phyloP scores from a whole-genome alignment of 2,888 invertebrate species.

The Auanema freiburgensis region DNA sequence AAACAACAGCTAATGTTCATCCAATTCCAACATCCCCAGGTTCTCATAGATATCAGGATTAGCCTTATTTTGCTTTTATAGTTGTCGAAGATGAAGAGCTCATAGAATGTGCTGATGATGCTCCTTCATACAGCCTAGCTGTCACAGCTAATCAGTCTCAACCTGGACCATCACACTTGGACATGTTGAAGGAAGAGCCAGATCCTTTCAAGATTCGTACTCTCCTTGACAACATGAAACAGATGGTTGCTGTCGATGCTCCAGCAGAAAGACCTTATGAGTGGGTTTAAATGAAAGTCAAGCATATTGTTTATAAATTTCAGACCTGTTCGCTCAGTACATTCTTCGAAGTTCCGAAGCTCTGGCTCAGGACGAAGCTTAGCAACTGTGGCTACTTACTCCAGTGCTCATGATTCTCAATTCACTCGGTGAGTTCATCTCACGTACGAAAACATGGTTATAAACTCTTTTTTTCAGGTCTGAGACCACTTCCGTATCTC shows the following conservation, averaged over 20 bases:
- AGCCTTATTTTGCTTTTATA: conserved; percentile 1
- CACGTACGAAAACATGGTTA: too few species aligned
- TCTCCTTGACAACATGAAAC: conserved; percentile 57
- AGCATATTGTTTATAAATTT: conserved; percentile 5
- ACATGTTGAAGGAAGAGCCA: conserved; percentile 16
- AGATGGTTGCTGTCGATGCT: conserved; percentile 53
- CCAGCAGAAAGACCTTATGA: conserved; percentile 41
- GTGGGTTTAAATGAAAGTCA: conserved; percentile 22
- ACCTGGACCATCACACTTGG: conserved; percentile 2
- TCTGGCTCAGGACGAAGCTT: conserved; percentile 40
- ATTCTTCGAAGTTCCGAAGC: conserved; percentile 25
- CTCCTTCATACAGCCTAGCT: conserved; percentile 7
- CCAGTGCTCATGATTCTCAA: conserved; percentile 16
- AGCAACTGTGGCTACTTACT: conserved; percentile 25
- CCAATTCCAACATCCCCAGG: neutral
- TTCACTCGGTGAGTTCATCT: conserved; percentile 4
- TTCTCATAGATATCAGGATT: too few species aligned
- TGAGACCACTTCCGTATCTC: conserved; percentile 1
- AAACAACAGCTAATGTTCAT: too few species aligned
- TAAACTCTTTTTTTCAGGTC: conserved; percentile 3
- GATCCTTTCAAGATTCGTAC: conserved; percentile 48
- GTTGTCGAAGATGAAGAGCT: conserved; percentile 5
- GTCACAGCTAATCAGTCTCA: neutral
- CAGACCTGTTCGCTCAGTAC: conserved; percentile 25
- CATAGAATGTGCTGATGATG: neutral